These are phyloP conservation scores for Palythoa heliodiscus DNA, from an alignment of 92 coral and sea anemone species.

Conservation along the genomic window DNA sequence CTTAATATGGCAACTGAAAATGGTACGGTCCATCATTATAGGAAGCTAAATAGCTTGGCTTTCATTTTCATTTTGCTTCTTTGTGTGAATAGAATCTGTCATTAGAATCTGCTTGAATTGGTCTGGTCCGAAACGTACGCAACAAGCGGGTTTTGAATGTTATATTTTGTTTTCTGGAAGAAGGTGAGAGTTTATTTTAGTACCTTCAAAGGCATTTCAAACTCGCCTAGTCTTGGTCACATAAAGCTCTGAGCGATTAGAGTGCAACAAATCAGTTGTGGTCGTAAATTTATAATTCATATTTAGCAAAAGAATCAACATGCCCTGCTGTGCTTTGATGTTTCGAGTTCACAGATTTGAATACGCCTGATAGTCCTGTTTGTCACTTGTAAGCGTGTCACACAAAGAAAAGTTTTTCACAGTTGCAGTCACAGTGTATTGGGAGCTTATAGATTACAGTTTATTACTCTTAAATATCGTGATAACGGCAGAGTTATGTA, in stretches of 20 bases:
- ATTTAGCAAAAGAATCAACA: no score
- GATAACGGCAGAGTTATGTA: background rate
- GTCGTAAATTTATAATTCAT: no score
- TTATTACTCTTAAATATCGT: no score
- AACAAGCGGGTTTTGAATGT: background rate
- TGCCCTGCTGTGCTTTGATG: no score
- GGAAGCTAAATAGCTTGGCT: background rate
- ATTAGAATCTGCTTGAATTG: no score
- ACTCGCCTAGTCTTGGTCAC: background rate
- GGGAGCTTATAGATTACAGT: background rate
- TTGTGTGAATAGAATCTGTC: background rate
- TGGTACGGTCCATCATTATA: background rate
- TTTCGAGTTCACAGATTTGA: no score
- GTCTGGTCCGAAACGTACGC: background rate
- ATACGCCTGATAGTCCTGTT: no score
- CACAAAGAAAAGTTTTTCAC: background rate
- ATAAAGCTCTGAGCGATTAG: background rate
- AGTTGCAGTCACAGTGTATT: background rate
- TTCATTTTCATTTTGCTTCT: background rate
- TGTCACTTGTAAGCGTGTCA: no score
- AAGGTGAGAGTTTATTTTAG: background rate
- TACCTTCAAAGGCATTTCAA: background rate
- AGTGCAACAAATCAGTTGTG: background rate
- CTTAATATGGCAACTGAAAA: background rate
- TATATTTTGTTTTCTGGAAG: background rate